Conservation (phyloP, 1,140 invertebrate species). For the Melanaphis sacchari region DNA sequence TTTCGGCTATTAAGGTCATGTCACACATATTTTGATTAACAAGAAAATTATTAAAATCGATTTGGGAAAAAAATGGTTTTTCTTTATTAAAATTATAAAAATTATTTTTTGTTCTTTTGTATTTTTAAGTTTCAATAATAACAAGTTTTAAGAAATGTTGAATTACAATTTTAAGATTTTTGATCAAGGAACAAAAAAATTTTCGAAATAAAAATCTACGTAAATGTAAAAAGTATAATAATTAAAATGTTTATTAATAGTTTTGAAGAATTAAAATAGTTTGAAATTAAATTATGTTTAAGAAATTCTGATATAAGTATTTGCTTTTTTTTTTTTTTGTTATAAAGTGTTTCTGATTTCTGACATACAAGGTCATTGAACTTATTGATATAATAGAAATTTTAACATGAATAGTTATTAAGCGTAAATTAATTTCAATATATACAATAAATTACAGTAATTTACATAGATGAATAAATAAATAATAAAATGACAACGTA, state of each 20-base stretch:
- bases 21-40: background rate
- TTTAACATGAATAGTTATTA: no score
- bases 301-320: background rate
- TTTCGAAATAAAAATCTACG: background rate
- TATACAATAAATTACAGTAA: no score
- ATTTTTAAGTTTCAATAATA: background rate
- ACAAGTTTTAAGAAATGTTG: background rate
- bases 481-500: no score
- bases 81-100: background rate
- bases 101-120: background rate
- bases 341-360: no score
- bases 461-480: no score
- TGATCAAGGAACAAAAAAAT: background rate
- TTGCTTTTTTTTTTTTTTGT: no score
- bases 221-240: background rate
- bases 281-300: background rate
- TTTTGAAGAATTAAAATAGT: background rate
- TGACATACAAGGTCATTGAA: no score
- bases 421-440: no score
- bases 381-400: no score
- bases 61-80: background rate
- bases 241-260: background rate
- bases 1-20: no score
- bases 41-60: background rate
- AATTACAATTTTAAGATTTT: background rate